These are phyloP conservation scores for Tachina grossa DNA, from an alignment of 2,888 invertebrate genomes.

Conservation along the genomic window DNA sequence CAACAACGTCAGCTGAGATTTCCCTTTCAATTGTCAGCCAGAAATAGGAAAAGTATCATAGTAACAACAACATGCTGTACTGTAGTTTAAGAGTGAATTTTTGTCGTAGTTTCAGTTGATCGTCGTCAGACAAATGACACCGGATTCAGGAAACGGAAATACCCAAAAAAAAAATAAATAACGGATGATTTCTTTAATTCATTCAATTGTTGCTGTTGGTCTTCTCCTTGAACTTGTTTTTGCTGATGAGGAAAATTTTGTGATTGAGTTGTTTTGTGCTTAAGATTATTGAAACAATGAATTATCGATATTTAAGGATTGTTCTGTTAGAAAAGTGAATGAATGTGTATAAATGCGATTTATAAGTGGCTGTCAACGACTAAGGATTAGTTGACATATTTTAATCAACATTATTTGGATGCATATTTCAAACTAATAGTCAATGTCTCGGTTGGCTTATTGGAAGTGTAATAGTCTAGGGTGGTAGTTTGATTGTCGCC, in stretches of 20 bases:
- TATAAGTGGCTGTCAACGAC: slow-evolving; percentile 13
- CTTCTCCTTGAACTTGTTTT: slow-evolving; percentile 8
- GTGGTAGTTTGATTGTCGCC: too few species aligned
- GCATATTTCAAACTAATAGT: too few species aligned
- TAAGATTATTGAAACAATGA: slow-evolving; percentile 12
- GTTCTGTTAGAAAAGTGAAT: slow-evolving; percentile 16
- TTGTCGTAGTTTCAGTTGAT: slow-evolving; percentile 54
- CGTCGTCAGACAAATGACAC: slow-evolving; percentile 70
- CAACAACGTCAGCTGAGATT: slow-evolving; percentile 7
- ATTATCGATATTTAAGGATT: slow-evolving; percentile 26
- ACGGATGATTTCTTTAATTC: slow-evolving; percentile 66
- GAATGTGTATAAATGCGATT: slow-evolving; percentile 8
- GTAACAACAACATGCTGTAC: slow-evolving; percentile 17
- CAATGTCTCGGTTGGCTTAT: too few species aligned
- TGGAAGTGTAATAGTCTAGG: too few species aligned
- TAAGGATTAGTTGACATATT: background rate
- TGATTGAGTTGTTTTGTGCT: slow-evolving; percentile 54
- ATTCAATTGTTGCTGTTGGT: slow-evolving; percentile 27
- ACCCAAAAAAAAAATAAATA: slow-evolving; percentile 57
- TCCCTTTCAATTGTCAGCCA: slow-evolving; percentile 56
- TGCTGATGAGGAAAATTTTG: slow-evolving; percentile 47
- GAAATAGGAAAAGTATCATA: slow-evolving; percentile 33
- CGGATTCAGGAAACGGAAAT: slow-evolving; percentile 71
- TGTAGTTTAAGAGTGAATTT: slow-evolving; percentile 30
- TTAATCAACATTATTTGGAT: background rate